These are phyloP conservation scores for Dasysyrphus albostriatus DNA, from an alignment of 2,888 invertebrate genomes.

Conservation along the genomic window DNA sequence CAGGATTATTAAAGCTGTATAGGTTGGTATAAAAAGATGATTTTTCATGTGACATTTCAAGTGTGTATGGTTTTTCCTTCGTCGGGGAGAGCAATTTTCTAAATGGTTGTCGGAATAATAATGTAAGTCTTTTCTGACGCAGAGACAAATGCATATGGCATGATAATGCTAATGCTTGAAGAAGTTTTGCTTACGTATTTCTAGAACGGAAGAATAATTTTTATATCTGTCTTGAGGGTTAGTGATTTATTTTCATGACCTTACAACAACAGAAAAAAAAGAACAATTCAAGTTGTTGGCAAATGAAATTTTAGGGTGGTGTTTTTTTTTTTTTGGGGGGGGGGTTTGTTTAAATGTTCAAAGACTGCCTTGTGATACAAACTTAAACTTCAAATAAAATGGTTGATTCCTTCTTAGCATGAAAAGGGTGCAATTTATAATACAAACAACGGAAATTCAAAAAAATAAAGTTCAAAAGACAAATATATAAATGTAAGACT, in stretches of 20 bases:
- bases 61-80: no score
- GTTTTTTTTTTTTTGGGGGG: not conserved
- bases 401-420: no score
- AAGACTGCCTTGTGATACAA: no score
- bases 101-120: slow-evolving; percentile 15
- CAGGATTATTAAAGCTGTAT: no score
- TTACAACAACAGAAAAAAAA: not conserved
- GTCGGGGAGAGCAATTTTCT: slow-evolving; percentile 15
- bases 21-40: not conserved
- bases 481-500: no score
- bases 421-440: no score
- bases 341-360: not conserved
- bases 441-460: no score
- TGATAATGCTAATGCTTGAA: slow-evolving; percentile 4
- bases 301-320: not conserved
- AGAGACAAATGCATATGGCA: not conserved
- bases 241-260: not conserved
- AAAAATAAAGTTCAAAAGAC: no score
- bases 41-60: slow-evolving; percentile 4
- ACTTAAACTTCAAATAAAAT: no score
- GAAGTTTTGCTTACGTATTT: not conserved
- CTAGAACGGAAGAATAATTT: not conserved
- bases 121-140: not conserved
- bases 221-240: not conserved
- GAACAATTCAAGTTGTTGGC: not conserved